Evolutionary conservation across 2,797 vertebrate species (phyloP).

Genomic region (Phataginus tricuspis): DNA sequence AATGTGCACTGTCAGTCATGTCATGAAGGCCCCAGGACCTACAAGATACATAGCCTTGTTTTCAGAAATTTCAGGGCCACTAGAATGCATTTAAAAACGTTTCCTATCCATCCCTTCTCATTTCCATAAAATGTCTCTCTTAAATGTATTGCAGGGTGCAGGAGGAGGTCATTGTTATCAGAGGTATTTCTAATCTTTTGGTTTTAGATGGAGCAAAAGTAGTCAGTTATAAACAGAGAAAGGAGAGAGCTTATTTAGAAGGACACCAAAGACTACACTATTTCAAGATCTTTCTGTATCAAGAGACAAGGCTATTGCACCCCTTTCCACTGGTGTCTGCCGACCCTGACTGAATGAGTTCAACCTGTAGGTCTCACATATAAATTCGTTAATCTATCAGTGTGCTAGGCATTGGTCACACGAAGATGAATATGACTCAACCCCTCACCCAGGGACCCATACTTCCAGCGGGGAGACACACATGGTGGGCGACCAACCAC

Average conservation of each 20-base stretch:
- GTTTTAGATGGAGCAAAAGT: background rate
- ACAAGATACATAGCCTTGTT: background rate
- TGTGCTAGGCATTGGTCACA: background rate
- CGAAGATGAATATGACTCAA: background rate
- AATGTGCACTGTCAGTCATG: background rate
- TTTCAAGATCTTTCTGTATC: background rate
- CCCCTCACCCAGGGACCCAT: background rate
- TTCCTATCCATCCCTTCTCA: background rate
- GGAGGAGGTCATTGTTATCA: background rate
- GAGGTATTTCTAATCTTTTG: slow-evolving; percentile 37
- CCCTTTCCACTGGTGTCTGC: background rate
- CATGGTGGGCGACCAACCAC: background rate
- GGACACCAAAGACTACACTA: background rate
- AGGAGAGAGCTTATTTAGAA: background rate
- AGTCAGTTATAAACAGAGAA: background rate
- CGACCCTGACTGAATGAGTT: background rate
- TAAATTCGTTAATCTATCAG: background rate
- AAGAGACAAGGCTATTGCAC: background rate
- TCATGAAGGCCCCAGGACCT: background rate
- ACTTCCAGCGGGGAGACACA: background rate
- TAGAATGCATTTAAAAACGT: background rate
- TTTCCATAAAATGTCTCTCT: background rate
- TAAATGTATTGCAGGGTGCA: background rate
- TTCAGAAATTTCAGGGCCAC: background rate
- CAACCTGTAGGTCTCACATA: background rate